phyloP scores from a whole-genome alignment of 37 sponge, comb jelly and placozoan species.

The Halichondria panicea region DNA sequence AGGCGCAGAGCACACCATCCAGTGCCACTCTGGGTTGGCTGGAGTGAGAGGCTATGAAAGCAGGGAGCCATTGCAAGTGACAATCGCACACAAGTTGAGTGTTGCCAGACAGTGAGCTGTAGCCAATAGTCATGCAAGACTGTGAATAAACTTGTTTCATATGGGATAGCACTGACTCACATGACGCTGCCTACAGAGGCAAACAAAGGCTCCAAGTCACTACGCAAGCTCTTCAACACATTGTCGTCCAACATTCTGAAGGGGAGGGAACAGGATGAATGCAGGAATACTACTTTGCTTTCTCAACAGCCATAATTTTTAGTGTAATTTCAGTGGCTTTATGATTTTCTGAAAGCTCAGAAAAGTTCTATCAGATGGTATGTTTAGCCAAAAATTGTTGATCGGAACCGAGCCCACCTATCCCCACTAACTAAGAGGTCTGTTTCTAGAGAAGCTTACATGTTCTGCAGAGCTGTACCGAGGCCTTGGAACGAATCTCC shows the following conservation, averaged over 20 bases:
- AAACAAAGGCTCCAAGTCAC: constrained; percentile 42
- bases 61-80: constrained; percentile 42
- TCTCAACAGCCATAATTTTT: background rate
- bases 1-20: background rate
- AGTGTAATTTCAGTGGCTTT: background rate
- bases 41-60: constrained; percentile 7
- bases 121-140: background rate
- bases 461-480: background rate
- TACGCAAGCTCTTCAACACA: background rate
- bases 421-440: too few relatives aligned
- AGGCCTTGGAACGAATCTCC: constrained; percentile 16
- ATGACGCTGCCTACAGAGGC: background rate
- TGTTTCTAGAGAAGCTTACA: constrained; percentile 11
- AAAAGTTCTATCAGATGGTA: too few relatives aligned
- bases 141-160: background rate
- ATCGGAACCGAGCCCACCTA: too few relatives aligned
- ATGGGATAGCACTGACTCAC: background rate
- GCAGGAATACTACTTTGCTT: background rate
- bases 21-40: background rate
- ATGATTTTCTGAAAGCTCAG: too few relatives aligned
- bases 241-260: constrained; percentile 17
- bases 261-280: background rate
- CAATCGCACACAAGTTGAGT: constrained; percentile 32
- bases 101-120: background rate
- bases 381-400: too few relatives aligned